Base-by-base conservation (phyloP, 2,888 invertebrate species). In the Unio pictorum region DNA sequence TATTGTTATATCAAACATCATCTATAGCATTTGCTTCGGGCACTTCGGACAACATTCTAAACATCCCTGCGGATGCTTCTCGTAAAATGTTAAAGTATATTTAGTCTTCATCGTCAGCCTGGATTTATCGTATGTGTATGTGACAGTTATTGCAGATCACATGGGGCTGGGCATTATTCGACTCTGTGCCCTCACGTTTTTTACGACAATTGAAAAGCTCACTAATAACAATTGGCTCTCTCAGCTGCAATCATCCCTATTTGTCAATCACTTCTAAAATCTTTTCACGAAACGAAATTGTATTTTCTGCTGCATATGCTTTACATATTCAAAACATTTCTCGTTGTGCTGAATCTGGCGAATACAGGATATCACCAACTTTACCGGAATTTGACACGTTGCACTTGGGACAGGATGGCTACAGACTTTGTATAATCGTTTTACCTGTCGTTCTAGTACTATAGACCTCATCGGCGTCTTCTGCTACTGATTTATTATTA, bases 51-150 rank as follows among this genome's bases (percentile, higher is more conserved):
- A 81, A 81, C 58, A 26, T 74, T 45, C 55, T 81, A 17, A 76
- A 76, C 34, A 65, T 81, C 15, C 45, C 73, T 0, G 68, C 78
- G 18, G 67, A 78, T 15, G 67, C 67, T 8, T 73, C 63, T 23
- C 67, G 65, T 15, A 73, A 72, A 34, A 60, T 64, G 17, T 64
- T 80, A 8, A 69, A 69, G 56, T 72, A 71, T 6, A 63, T 71
- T 76, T 75, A 20, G 71, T 80, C 26, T 84, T 85, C 78, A 80
- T 85, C 56, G 78, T 79, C 34, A 85, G 84, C 73, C 67, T 84
- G 69, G 84, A 83, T 23, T 66, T 79, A 34, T 75, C 83, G 5
- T 84, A 85, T 60, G 63, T 84, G 26, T 80, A 75, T 61, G 83
- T 85, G 34, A 84, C 84, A 0, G 57, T 74, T 7, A 26, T 74